These are phyloP conservation scores for Romanogobio albipinnatus DNA, from an alignment of 2,113 vertebrate genomes.

Conservation along the genomic window DNA sequence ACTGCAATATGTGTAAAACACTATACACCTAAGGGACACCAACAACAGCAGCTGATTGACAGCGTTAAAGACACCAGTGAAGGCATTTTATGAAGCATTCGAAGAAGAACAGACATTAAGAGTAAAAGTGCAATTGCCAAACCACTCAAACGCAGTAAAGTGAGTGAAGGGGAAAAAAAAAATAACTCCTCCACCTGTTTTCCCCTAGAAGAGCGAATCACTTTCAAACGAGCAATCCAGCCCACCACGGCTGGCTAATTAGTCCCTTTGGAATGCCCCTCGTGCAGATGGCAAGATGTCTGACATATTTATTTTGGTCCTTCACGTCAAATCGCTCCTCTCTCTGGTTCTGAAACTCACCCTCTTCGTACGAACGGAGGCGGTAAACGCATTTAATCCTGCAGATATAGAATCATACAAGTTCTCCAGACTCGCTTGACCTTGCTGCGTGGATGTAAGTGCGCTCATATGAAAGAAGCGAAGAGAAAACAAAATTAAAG, in stretches of 20 bases:
- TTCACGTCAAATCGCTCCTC: slow-evolving; percentile 40
- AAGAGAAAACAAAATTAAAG: slow-evolving; percentile 31
- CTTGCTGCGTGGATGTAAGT: slow-evolving; percentile 44
- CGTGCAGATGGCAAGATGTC: slow-evolving; percentile 58
- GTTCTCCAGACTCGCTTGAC: slow-evolving; percentile 38
- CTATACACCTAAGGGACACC: background rate
- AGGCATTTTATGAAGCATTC: slow-evolving; percentile 19
- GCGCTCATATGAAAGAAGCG: slow-evolving; percentile 17
- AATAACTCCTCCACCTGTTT: slow-evolving; percentile 50
- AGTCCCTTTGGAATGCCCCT: slow-evolving; percentile 61
- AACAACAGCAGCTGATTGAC: slow-evolving; percentile 31
- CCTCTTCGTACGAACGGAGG: slow-evolving; percentile 37
- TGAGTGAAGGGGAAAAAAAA: slow-evolving; percentile 39
- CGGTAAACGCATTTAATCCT: slow-evolving; percentile 36
- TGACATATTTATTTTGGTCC: slow-evolving; percentile 60
- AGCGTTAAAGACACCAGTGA: slow-evolving; percentile 38
- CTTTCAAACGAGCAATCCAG: slow-evolving; percentile 50
- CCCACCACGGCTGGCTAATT: slow-evolving; percentile 57
- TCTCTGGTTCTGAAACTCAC: slow-evolving; percentile 56
- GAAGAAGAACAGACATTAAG: slow-evolving; percentile 24
- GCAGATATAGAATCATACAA: slow-evolving; percentile 34
- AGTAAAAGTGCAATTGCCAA: slow-evolving; percentile 44
- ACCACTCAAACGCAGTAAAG: slow-evolving; percentile 49
- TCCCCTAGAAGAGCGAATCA: slow-evolving; percentile 45
- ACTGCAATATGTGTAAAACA: slow-evolving; percentile 5